Evolutionary conservation across 2,113 vertebrate genomes (phyloP).

Genomic region (Quiscalus mexicanus): DNA sequence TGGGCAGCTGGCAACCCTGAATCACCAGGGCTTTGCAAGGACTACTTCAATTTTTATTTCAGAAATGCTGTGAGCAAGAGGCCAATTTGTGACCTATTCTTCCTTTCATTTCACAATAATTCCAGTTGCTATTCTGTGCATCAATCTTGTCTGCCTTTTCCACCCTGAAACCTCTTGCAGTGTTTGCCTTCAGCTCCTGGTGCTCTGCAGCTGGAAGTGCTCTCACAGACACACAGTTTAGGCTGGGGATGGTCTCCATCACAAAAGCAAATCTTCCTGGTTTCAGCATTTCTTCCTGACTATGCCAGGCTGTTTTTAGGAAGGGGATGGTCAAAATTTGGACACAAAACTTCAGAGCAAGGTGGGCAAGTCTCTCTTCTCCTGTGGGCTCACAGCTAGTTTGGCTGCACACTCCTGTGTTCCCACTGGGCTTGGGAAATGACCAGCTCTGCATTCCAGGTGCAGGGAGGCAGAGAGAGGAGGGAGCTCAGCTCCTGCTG

Average conservation of each 20-base stretch:
- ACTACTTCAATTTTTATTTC: not conserved
- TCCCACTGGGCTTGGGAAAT: not conserved
- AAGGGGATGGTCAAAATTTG: not conserved
- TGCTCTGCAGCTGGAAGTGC: not conserved
- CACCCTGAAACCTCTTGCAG: not conserved
- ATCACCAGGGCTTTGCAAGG: not conserved
- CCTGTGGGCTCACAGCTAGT: not conserved
- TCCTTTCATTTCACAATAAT: not conserved
- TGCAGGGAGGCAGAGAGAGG: rapidly evolving
- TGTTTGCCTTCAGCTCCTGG: not conserved
- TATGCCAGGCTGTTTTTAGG: not conserved
- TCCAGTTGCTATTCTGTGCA: not conserved
- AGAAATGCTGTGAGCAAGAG: not conserved
- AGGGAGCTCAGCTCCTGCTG: not conserved
- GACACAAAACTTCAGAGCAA: not conserved
- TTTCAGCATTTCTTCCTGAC: not conserved
- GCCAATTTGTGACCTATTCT: not conserved
- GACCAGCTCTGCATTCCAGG: not conserved
- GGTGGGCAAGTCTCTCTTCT: not conserved
- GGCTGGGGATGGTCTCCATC: not conserved
- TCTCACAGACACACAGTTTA: not conserved
- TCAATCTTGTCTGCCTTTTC: not conserved
- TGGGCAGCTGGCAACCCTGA: not conserved
- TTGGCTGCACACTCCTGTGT: not conserved
- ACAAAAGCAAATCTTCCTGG: not conserved